Percentiles rank a stretch among this genome's conserved stretches.
These are phyloP conservation scores for Drosophila affinis DNA, from an alignment of 2,888 invertebrate genomes.

Conservation along the genomic window DNA sequence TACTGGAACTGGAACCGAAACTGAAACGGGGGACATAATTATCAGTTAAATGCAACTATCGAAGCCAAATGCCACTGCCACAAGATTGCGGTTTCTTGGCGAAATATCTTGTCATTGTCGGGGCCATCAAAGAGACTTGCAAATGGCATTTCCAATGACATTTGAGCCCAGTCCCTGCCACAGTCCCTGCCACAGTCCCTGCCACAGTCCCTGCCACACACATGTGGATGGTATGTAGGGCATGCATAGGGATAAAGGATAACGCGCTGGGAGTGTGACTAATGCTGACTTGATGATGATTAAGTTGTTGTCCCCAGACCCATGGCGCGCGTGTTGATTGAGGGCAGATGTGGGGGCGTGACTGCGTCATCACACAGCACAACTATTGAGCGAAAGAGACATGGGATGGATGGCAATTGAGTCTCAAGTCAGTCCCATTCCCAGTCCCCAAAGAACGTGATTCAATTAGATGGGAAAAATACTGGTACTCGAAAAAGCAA, in stretches of 20 bases:
- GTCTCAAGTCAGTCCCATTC: constrained; percentile 46
- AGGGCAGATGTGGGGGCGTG: constrained; percentile 55
- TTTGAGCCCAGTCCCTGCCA: constrained; percentile 46
- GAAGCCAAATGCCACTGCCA: constrained; percentile 15
- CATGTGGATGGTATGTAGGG: constrained; percentile 11
- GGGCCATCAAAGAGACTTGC: constrained; percentile 72
- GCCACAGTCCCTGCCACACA: constrained; percentile 3
- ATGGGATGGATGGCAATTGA: constrained; percentile 19
- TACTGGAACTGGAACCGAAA: constrained; percentile 52
- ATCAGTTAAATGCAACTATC: constrained; percentile 58
- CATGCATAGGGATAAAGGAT: constrained; percentile 49
- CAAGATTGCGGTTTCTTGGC: constrained; percentile 46
- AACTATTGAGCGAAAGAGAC: constrained; percentile 49
- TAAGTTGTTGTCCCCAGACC: constrained; percentile 66
- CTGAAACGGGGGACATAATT: constrained; percentile 65
- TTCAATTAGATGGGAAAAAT: constrained; percentile 65
- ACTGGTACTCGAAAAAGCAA: constrained; percentile 14
- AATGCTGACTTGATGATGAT: constrained; percentile 76
- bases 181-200: neutral
- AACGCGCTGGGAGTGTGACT: constrained; percentile 69
- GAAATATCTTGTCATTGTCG: constrained; percentile 62
- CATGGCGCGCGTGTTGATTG: constrained; percentile 58
- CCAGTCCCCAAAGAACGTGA: constrained; percentile 65
- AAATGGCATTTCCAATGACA: constrained; percentile 70
- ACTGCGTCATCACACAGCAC: constrained; percentile 11